phyloP scores from a whole-genome alignment of 1,140 invertebrate genomes.

The Venturia canescens region DNA sequence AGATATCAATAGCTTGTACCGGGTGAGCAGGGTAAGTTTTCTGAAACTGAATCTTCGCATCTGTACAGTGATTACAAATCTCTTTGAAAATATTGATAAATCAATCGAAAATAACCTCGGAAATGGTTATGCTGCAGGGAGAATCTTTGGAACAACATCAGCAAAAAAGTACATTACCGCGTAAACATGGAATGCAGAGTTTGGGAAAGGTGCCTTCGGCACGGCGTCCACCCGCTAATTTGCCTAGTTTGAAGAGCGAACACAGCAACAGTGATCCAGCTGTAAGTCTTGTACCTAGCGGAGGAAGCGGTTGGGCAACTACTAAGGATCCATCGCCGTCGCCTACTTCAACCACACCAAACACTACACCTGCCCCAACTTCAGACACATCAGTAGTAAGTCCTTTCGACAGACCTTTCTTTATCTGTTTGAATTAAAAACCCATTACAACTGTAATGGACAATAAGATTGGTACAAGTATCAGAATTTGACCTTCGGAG shows the following conservation, averaged over 20 bases:
- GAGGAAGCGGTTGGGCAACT: constrained; percentile 85
- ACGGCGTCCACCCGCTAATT: constrained; percentile 96
- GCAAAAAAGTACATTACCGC: constrained; percentile 90
- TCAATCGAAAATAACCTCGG: too few relatives aligned
- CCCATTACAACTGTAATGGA: too few relatives aligned
- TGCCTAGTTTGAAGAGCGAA: constrained; percentile 98
- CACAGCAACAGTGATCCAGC: constrained; percentile 86
- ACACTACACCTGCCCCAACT: constrained; percentile 69
- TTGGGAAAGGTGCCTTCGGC: constrained; percentile 97
- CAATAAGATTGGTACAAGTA: too few relatives aligned
- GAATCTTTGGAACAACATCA: constrained; percentile 92
- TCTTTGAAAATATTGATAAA: too few relatives aligned
- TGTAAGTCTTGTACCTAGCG: constrained; percentile 84
- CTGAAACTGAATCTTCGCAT: not conserved
- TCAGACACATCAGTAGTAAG: constrained; percentile 69
- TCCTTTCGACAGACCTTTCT: constrained; percentile 27
- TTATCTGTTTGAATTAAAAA: constrained; percentile 18
- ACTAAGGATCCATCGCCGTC: constrained; percentile 73
- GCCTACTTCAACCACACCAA: constrained; percentile 68
- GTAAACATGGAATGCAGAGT: constrained; percentile 99
- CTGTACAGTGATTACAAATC: not conserved
- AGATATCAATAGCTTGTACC: constrained; percentile 98
- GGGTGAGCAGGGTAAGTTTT: constrained; percentile 86
- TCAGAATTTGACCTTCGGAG: too few relatives aligned
- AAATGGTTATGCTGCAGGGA: constrained; percentile 78